Percentiles rank a stretch among this genome's conserved stretches.
These are phyloP conservation scores for Coccyzus lansbergi DNA, from an alignment of 2,797 vertebrate genomes.

Conservation along the genomic window DNA sequence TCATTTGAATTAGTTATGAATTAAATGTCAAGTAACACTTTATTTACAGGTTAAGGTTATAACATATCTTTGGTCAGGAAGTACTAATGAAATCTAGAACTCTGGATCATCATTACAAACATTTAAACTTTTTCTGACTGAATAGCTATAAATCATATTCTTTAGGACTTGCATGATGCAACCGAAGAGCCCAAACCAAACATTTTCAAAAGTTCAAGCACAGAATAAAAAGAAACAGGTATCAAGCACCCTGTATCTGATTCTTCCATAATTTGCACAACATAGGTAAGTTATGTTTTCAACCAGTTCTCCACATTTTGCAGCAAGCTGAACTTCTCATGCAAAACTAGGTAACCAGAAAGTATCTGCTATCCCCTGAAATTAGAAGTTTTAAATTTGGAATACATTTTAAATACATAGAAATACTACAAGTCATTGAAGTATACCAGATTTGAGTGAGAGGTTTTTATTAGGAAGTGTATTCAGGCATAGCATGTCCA, in stretches of 20 bases:
- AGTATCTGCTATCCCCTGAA: neutral
- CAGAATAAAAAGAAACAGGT: neutral
- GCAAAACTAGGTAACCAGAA: neutral
- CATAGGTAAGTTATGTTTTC: neutral
- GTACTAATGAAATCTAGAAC: neutral
- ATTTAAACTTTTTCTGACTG: neutral
- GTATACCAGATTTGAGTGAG: neutral
- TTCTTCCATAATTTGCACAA: neutral
- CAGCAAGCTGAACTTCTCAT: neutral
- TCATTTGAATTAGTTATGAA: neutral
- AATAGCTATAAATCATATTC: neutral
- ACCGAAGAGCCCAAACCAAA: neutral
- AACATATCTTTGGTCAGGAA: neutral
- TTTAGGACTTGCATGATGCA: neutral
- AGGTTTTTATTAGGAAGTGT: neutral
- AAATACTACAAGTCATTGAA: neutral
- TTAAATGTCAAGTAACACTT: neutral
- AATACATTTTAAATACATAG: neutral
- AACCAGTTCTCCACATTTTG: neutral
- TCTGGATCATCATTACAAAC: neutral
- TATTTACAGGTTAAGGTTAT: neutral
- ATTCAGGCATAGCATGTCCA: neutral
- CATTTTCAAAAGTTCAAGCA: neutral
- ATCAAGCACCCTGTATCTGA: neutral
- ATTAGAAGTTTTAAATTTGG: neutral